Conservation (phyloP, 2,888 invertebrate species). For the Eristalis arbustorum region DNA sequence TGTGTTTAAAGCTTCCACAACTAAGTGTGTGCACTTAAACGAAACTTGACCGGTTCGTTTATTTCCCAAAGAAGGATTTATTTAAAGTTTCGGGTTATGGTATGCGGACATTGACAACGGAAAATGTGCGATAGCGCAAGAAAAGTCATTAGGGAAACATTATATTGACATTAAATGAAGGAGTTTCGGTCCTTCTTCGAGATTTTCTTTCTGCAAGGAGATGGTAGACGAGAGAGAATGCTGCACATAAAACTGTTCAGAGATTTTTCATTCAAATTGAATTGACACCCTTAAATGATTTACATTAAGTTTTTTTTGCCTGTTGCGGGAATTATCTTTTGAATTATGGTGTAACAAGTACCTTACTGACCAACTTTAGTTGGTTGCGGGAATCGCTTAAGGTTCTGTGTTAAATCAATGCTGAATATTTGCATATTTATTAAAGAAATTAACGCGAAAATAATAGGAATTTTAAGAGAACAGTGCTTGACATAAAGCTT, state of each 20-base stretch:
- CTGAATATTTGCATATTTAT: too few relatives aligned
- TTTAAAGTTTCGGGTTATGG: conserved; percentile 40
- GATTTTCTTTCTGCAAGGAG: not conserved
- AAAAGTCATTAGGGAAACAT: conserved; percentile 77
- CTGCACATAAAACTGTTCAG: not conserved
- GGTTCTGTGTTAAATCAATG: not conserved
- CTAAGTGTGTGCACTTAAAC: conserved; percentile 14
- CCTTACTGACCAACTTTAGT: not conserved
- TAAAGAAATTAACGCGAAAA: too few relatives aligned
- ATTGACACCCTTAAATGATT: not conserved
- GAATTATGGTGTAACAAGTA: not conserved
- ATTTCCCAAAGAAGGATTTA: conserved; percentile 11
- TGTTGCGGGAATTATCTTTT: not conserved
- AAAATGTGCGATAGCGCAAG: conserved; percentile 66
- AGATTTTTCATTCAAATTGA: not conserved
- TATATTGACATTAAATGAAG: conserved; percentile 77
- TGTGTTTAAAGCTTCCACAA: conserved; percentile 38
- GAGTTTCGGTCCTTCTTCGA: conserved; percentile 27
- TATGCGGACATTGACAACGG: conserved; percentile 54
- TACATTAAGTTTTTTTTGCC: not conserved
- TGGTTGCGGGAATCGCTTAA: not conserved
- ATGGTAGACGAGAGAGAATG: not conserved
- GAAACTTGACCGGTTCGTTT: conserved; percentile 62
- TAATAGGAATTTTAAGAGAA: too few relatives aligned
- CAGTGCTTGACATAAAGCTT: too few relatives aligned